Base-by-base conservation (phyloP, 1,140 invertebrate genomes). In the Cheumatopsyche charites region DNA sequence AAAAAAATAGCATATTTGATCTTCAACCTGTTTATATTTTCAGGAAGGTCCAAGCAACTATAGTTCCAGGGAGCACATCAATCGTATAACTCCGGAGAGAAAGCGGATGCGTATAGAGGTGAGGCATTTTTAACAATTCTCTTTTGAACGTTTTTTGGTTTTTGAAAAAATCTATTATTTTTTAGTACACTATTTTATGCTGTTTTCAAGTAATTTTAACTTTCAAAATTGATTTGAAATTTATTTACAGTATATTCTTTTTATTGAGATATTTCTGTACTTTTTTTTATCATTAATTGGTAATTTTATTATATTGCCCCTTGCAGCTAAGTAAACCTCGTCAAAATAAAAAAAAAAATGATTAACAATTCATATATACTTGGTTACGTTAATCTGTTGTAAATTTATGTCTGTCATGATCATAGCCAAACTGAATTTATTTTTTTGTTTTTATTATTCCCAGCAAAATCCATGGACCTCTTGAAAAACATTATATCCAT, bases 91-190 rank as follows among this genome's bases (percentile, higher is more conserved):
- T 70, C 83, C 83, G 69, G 83, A 85, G 62, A 78, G 83, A 29
- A 85, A 85, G 76, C 78, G 83, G 74, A 84, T 85, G 80, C 83
- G 83, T 75, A 80, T 85, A 75, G 83, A 85, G 80, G 83, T 85
- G 76, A 79, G 12, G 42, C 62, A 21, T 42, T 47, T 43, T 11
- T 4, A 41, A 7, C 11, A 17, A 13, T 17, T 55, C 5, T 36
- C 45, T 3, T 65, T 41, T 23, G 3, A 17, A 41, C 9, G 23
- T 45, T 36, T 67, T 67, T 43, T 52, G 2, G 3, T 43, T n/a
- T n/a, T n/a, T n/a, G n/a, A n/a, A n/a, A n/a, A n/a, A n/a, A n/a
- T n/a, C n/a, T n/a, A n/a, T n/a, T n/a, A n/a, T n/a, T n/a, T n/a
- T n/a, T n/a, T n/a, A n/a, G n/a, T n/a, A n/a, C n/a, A n/a, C n/a